Evolutionary conservation across 2,888 invertebrate genomes (phyloP), one percentile per base, ranked within the genome.

Genomic region (Apotomis betuletana): DNA sequence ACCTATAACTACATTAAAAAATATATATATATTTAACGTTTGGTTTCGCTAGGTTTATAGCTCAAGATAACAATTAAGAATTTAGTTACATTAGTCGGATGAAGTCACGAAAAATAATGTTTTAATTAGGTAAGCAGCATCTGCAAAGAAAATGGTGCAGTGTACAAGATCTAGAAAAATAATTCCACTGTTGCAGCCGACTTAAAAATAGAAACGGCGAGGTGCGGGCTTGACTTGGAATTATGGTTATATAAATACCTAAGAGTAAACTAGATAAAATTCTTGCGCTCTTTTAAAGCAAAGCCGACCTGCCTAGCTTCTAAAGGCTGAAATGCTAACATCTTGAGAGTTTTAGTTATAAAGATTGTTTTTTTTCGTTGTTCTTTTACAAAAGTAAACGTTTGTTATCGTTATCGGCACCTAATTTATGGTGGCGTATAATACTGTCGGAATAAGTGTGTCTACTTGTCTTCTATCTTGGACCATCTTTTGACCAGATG

Each of bases 81-180:
- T 9, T 10, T 27, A 27, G n/a, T 12, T 58, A 38, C 12, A 12
- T 38, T n/a, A 27, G 5, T 38, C n/a, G 5, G 9, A 57, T 36
- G 5, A 38, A n/a, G 12, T 12, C 57, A 38, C 57, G 38, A 58
- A 58, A 58, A 58, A 58, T 58, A 58, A 58, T 58, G 58, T n/a
- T n/a, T n/a, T 38, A 63, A 38, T 52, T 52, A 52, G 38, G 12
- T 27, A 49, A 8, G 36, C 36, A 46, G 62, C 38, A 51, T 62
- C 36, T 63, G 63, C 52, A 4, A 52, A 63, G 52, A 63, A 63
- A 52, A 63, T 41, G 52, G 52, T 38, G 63, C 12, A 12, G 38
- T 58, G 27, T 58, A 38, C 12, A 12, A 12, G n/a, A 58, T 38
- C 5, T 38, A 58, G 58, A 12, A 38, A 58, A 58, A 58, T 58